phyloP scores from a whole-genome alignment of 2,797 vertebrate genomes.

The Sebastes hubbsi region DNA sequence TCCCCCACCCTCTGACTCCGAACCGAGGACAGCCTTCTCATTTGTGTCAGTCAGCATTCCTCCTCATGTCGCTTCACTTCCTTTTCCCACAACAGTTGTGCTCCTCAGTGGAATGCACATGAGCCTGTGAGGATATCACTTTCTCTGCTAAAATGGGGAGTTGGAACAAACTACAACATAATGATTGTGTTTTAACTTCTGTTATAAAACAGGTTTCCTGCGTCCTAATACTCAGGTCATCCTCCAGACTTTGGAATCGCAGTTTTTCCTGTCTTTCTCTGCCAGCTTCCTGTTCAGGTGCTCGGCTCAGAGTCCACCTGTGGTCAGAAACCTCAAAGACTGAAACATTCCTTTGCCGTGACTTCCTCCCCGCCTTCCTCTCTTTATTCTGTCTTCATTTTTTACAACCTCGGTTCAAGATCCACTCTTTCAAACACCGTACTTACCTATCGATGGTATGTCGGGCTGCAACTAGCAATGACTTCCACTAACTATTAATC shows the following conservation, averaged over 20 bases:
- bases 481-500: not conserved
- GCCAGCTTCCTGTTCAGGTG: conserved; percentile 73
- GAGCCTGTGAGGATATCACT: conserved; percentile 50
- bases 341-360: conserved; percentile 61
- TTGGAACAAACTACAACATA: not conserved
- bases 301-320: conserved; percentile 36
- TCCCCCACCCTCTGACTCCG: conserved; percentile 58
- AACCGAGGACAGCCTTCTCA: conserved; percentile 77
- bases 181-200: not conserved
- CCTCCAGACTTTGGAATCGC: conserved; percentile 56
- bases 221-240: conserved; percentile 35
- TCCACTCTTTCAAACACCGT: conserved; percentile 28
- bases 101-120: conserved; percentile 47
- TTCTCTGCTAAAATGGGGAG: conserved; percentile 30
- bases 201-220: conserved; percentile 47
- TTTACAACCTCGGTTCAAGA: conserved; percentile 3
- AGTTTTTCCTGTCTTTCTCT: conserved; percentile 54
- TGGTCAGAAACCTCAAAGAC: conserved; percentile 40
- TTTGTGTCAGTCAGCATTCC: conserved; percentile 82
- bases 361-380: conserved; percentile 29
- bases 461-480: not conserved
- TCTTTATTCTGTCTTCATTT: not conserved
- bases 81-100: conserved; percentile 76
- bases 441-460: conserved; percentile 3
- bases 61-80: conserved; percentile 65